Conservation (phyloP, 2,113 vertebrate genomes). For the Larimichthys crocea region DNA sequence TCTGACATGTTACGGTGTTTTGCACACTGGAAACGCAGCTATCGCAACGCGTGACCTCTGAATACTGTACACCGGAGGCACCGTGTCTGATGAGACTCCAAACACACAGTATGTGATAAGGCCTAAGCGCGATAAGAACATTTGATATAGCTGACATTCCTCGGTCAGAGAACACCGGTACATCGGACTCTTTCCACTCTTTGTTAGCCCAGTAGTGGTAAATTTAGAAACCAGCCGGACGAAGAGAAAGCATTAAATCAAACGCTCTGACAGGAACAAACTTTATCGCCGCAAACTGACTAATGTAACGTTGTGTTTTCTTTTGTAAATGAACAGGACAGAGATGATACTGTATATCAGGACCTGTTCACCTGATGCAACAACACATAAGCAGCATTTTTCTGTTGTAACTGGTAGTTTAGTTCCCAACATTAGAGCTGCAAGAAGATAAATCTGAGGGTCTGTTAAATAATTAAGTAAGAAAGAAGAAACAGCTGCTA, state of each 20-base stretch:
- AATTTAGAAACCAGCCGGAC: not conserved
- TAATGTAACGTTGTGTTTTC: not conserved
- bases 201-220: not conserved
- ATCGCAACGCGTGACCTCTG: not conserved
- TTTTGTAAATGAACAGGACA: not conserved
- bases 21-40: too few species aligned
- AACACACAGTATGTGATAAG: not conserved
- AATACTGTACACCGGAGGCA: not conserved
- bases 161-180: not conserved
- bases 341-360: not conserved
- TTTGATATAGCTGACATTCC: not conserved
- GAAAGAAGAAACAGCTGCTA: not conserved
- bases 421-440: not conserved
- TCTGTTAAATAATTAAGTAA: not conserved
- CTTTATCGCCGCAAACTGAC: not conserved
- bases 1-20: not conserved
- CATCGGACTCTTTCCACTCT: not conserved
- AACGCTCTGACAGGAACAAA: not conserved
- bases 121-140: not conserved
- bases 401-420: not conserved
- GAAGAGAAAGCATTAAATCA: not conserved
- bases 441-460: not conserved
- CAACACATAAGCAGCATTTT: not conserved
- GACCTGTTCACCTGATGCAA: too few species aligned
- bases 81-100: slow-evolving; percentile 15